These are phyloP conservation scores for Cyprinella venusta DNA, from an alignment of 2,797 vertebrate species.

Conservation along the genomic window DNA sequence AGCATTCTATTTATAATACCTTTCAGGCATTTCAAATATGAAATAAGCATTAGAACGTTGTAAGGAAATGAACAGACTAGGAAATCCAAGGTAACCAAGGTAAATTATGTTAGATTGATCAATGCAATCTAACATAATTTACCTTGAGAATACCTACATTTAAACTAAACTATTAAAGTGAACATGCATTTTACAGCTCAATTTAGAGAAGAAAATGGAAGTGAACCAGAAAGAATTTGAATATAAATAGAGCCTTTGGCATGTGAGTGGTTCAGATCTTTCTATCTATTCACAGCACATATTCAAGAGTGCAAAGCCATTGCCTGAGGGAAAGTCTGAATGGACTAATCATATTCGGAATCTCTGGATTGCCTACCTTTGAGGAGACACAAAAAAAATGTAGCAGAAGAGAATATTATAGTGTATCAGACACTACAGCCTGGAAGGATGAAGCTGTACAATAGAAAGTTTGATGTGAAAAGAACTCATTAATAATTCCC, in stretches of 20 bases:
- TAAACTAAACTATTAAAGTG: background rate
- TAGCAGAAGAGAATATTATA: conserved; percentile 5
- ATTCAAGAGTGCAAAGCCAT: conserved; percentile 5
- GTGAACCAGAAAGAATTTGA: background rate
- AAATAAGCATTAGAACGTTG: background rate
- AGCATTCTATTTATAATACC: background rate
- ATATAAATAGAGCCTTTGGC: conserved; percentile 9
- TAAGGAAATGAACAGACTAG: background rate
- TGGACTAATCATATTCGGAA: conserved; percentile 26
- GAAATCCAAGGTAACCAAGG: background rate
- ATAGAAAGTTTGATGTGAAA: conserved; percentile 9
- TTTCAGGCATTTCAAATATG: background rate
- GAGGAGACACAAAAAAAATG: background rate
- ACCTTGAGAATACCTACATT: background rate
- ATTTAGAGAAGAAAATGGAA: background rate
- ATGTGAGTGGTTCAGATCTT: background rate
- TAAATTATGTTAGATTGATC: background rate
- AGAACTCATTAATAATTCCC: conserved; percentile 32
- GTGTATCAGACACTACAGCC: background rate
- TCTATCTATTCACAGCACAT: conserved; percentile 21
- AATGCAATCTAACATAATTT: no score
- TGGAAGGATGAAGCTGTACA: conserved; percentile 24
- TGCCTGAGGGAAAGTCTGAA: conserved; percentile 35
- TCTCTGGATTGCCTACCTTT: conserved; percentile 19
- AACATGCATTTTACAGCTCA: background rate